These are phyloP conservation scores for Brachyhypopomus occidentalis DNA, from an alignment of 2,113 vertebrate species.

Conservation along the genomic window DNA sequence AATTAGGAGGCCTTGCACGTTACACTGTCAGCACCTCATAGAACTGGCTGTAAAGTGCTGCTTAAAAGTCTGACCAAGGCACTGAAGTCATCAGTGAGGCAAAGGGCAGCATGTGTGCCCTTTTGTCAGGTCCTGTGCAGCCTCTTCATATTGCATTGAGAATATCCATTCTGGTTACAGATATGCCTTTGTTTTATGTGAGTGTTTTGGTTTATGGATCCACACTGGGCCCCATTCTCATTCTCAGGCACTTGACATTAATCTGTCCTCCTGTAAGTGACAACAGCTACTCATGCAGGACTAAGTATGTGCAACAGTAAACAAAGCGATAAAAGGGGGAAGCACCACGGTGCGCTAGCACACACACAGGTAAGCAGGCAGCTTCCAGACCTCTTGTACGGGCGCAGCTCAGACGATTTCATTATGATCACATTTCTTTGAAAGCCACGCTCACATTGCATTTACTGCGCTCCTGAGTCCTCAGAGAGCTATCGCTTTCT, in stretches of 20 bases:
- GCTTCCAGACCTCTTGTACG: conserved; percentile 18
- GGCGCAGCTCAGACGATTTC: conserved; percentile 10
- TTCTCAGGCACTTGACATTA: too few species aligned
- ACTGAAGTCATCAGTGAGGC: too few species aligned
- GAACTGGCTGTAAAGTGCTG: conserved; percentile 30
- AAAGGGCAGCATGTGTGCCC: too few species aligned
- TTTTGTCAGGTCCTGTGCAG: neutral
- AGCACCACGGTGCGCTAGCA: neutral
- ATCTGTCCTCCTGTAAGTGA: too few species aligned
- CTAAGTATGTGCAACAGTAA: neutral
- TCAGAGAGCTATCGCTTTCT: conserved; percentile 40
- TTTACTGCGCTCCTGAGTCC: conserved; percentile 16
- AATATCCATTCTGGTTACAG: neutral
- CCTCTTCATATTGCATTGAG: neutral
- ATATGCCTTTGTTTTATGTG: neutral
- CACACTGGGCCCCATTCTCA: too few species aligned
- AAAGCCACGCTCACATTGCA: conserved; percentile 39
- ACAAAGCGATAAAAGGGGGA: neutral
- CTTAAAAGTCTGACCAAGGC: conserved; percentile 14
- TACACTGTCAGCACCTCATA: conserved; percentile 1
- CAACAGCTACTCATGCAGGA: too few species aligned
- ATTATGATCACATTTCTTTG: conserved; percentile 50
- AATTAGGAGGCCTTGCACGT: conserved; percentile 39
- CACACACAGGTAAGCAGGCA: conserved; percentile 19
- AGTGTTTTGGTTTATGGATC: too few species aligned